Percentiles rank a stretch among this genome's conserved stretches.
Evolutionary conservation across 2,888 invertebrate genomes (phyloP).

Genomic region (Cephus spinipes): DNA sequence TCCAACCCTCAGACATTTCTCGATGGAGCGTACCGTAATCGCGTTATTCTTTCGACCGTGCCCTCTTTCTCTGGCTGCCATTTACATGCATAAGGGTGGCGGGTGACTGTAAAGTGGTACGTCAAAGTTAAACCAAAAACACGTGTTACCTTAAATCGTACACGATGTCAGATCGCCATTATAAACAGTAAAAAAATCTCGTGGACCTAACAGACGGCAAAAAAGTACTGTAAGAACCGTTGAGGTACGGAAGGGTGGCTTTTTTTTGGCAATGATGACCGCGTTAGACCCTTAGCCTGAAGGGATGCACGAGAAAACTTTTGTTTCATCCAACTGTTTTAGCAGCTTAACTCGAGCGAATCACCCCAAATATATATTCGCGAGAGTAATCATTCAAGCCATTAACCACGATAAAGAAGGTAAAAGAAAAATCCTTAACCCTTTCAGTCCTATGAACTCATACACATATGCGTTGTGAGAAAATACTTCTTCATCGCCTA

Average conservation of each 20-base stretch:
- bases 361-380: neutral
- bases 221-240: slow-evolving; percentile 1
- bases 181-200: slow-evolving; percentile 12
- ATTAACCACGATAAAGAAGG: neutral
- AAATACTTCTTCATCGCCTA: too few relatives aligned
- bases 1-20: neutral
- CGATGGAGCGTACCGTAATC: neutral
- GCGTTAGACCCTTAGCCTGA: neutral
- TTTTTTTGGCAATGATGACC: slow-evolving; percentile 20
- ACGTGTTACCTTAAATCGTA: slow-evolving; percentile 2
- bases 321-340: neutral
- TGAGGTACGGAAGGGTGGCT: slow-evolving; percentile 9
- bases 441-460: too few relatives aligned
- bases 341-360: neutral
- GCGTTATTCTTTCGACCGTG: neutral
- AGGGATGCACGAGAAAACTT: neutral
- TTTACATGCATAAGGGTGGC: neutral
- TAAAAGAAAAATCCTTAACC: neutral
- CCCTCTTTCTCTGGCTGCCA: neutral
- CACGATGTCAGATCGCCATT: slow-evolving; percentile 5
- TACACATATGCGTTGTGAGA: too few relatives aligned
- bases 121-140: neutral
- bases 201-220: neutral
- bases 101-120: neutral
- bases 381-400: neutral